These are phyloP conservation scores for Tanaodytes sp. DNA, from an alignment of 2,888 invertebrate genomes.

Conservation along the genomic window DNA sequence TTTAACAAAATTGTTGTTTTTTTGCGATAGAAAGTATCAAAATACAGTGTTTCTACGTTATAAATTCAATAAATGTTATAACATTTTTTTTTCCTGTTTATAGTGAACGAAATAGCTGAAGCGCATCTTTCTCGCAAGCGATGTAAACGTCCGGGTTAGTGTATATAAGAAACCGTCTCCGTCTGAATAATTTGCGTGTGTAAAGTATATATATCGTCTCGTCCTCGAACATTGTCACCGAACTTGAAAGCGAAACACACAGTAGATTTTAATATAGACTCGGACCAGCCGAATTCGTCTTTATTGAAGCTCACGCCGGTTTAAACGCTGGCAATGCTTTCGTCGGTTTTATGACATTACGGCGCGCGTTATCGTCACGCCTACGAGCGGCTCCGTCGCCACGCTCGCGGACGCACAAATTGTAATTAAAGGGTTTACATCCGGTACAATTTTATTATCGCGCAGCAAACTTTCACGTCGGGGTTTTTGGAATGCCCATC, in stretches of 20 bases:
- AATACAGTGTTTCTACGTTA: no score
- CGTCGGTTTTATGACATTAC: constrained; percentile 52
- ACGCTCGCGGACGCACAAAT: constrained; percentile 46
- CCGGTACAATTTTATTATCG: constrained; percentile 51
- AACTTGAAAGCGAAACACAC: constrained; percentile 43
- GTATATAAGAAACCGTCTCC: no score
- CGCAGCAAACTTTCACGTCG: constrained; percentile 43
- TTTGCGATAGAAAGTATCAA: no score
- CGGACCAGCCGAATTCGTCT: constrained; percentile 64
- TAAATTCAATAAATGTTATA: no score
- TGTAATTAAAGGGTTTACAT: constrained; percentile 51
- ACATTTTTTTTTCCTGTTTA: no score
- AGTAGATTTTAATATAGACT: constrained; percentile 63
- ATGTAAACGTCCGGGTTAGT: background rate
- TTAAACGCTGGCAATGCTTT: constrained; percentile 56
- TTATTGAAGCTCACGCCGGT: constrained; percentile 64
- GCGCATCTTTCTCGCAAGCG: no score
- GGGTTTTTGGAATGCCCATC: no score
- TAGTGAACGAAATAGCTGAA: no score
- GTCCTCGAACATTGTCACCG: constrained; percentile 43
- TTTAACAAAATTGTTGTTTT: no score
- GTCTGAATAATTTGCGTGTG: constrained; percentile 30
- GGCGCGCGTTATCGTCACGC: constrained; percentile 39
- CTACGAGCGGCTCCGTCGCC: constrained; percentile 43
- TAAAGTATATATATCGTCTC: constrained; percentile 42